Evolutionary conservation across 2,888 invertebrate genomes (phyloP).

Genomic region (Drosophila picticornis): DNA sequence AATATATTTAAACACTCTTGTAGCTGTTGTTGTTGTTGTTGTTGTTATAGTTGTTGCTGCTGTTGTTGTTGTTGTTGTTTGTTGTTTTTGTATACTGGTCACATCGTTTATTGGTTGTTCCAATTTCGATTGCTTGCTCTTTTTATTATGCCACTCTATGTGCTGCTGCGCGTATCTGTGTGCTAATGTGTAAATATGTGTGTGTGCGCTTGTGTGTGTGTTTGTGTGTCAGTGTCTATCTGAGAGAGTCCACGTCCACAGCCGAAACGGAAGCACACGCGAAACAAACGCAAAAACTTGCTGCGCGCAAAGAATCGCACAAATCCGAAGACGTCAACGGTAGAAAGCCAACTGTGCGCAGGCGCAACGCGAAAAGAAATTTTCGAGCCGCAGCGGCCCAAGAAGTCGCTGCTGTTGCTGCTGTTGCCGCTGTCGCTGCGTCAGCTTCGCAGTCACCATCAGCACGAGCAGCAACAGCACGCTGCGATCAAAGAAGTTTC

Average conservation of each 20-base stretch:
- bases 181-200: slow-evolving; percentile 19
- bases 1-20: slow-evolving; percentile 49
- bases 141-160: slow-evolving; percentile 63
- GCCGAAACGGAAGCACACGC: slow-evolving; percentile 67
- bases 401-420: slow-evolving; percentile 42
- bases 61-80: slow-evolving; percentile 31
- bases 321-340: slow-evolving; percentile 86
- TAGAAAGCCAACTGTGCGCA: slow-evolving; percentile 86
- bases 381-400: slow-evolving; percentile 72
- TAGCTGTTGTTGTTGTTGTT: slow-evolving; percentile 22
- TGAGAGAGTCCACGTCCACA: slow-evolving; percentile 73
- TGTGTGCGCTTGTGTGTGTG: slow-evolving; percentile 14
- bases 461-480: slow-evolving; percentile 8
- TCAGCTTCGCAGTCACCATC: slow-evolving; percentile 23
- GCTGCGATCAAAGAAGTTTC: slow-evolving; percentile 61
- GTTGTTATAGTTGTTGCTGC: slow-evolving; percentile 3
- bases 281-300: slow-evolving; percentile 52
- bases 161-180: slow-evolving; percentile 24
- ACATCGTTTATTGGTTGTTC: slow-evolving; percentile 64
- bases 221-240: slow-evolving; percentile 33
- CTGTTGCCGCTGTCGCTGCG: slow-evolving; percentile 29
- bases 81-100: slow-evolving; percentile 51
- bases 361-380: slow-evolving; percentile 85
- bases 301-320: slow-evolving; percentile 76
- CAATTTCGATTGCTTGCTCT: slow-evolving; percentile 70